Evolutionary conservation across 2,797 vertebrate species (phyloP).

Genomic region (Acanthurus tractus): DNA sequence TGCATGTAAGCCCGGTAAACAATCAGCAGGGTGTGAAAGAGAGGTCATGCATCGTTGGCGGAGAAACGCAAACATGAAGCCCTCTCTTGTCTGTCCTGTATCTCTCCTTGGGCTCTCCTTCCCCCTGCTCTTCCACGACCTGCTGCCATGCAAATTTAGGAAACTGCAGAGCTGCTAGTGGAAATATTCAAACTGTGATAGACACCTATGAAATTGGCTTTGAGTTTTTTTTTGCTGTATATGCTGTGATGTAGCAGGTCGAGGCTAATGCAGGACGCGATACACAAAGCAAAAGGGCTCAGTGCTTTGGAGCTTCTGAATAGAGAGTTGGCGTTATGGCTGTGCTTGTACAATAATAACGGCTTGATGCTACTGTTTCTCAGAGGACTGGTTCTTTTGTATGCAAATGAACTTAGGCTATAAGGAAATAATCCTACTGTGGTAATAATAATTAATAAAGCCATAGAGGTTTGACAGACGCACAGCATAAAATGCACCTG

Average conservation of each 20-base stretch:
- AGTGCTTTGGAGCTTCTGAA: conserved; percentile 23
- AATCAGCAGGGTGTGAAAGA: conserved; percentile 81
- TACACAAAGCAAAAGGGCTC: conserved; percentile 18
- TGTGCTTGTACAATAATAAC: conserved; percentile 33
- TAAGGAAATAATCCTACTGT: conserved; percentile 50
- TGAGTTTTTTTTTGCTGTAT: conserved; percentile 34
- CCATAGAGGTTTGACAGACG: conserved; percentile 39
- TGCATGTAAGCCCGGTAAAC: conserved; percentile 72
- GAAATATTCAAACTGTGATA: conserved; percentile 50
- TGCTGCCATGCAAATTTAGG: conserved; percentile 36
- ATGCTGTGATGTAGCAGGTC: conserved; percentile 22
- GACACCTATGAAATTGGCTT: conserved; percentile 51
- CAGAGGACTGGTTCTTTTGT: conserved; percentile 46
- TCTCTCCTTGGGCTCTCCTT: conserved; percentile 56
- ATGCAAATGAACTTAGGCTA: conserved; percentile 61
- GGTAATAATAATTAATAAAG: conserved; percentile 42
- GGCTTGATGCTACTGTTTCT: conserved; percentile 53
- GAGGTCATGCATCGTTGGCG: conserved; percentile 77
- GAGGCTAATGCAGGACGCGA: conserved; percentile 18
- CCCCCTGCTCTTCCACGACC: conserved; percentile 32
- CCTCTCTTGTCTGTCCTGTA: conserved; percentile 32
- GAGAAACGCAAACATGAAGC: conserved; percentile 69
- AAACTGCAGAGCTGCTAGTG: conserved; percentile 6
- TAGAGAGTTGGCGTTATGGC: conserved; percentile 20
- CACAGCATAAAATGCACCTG: neutral